A percentile compares a stretch with the other conserved stretches of the same genome.
phyloP scores from a whole-genome alignment of 2,797 vertebrate genomes.

The Myotis myotis region DNA sequence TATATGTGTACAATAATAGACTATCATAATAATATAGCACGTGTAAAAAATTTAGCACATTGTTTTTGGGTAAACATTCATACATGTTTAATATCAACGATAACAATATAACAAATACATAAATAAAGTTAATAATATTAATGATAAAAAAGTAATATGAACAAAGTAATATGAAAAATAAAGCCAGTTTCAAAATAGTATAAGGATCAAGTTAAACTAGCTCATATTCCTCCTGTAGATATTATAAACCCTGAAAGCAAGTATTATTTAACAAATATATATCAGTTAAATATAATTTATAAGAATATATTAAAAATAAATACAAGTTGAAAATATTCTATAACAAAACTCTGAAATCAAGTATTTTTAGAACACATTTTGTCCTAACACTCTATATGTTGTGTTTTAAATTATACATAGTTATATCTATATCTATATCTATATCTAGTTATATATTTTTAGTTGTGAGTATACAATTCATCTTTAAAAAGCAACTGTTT shows the following conservation, averaged over 20 bases:
- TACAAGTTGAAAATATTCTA: not conserved
- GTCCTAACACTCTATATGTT: not conserved
- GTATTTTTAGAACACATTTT: not conserved
- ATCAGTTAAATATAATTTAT: not conserved
- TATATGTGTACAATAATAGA: not conserved
- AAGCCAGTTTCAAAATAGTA: not conserved
- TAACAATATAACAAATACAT: not conserved
- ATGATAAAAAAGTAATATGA: not conserved
- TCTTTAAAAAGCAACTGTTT: not conserved
- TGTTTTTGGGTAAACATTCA: not conserved
- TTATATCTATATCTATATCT: not conserved
- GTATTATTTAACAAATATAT: not conserved
- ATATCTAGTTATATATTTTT: not conserved
- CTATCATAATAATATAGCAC: not conserved
- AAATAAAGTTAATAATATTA: not conserved
- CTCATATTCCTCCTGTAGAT: not conserved
- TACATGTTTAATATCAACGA: not conserved
- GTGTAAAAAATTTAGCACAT: not conserved
- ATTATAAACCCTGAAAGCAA: not conserved
- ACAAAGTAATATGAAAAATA: slow-evolving; percentile 31
- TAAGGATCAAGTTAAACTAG: not conserved
- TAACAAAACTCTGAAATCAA: not conserved
- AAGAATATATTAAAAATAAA: not conserved
- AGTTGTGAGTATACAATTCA: not conserved
- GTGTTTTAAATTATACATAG: not conserved